phyloP scores from a whole-genome alignment of 2,797 vertebrate genomes.

The Epinephelus malabaricus region DNA sequence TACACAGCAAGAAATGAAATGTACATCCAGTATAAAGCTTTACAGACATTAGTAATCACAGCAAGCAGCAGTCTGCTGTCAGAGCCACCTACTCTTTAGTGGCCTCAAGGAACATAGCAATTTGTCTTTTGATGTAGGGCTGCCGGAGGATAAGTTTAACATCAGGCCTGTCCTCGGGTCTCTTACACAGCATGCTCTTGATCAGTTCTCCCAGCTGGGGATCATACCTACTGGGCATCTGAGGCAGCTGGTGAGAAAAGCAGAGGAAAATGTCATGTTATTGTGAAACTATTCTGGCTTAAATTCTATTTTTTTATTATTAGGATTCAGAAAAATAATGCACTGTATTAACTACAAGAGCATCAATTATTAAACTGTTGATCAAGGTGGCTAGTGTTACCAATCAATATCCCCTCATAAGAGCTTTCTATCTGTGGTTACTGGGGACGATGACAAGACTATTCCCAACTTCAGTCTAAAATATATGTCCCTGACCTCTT shows the following conservation, averaged over 20 bases:
- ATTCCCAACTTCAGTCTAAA: background rate
- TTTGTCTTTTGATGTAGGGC: conserved; percentile 94
- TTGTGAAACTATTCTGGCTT: background rate
- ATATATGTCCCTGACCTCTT: background rate
- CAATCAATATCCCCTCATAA: background rate
- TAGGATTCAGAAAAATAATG: background rate
- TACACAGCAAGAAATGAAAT: background rate
- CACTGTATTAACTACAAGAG: background rate
- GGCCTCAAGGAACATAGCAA: conserved; percentile 93
- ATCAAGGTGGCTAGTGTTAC: background rate
- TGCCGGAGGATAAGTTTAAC: conserved; percentile 94
- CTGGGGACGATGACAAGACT: background rate
- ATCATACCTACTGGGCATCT: conserved; percentile 96
- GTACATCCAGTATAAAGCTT: background rate
- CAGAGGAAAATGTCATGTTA: conserved; percentile 21
- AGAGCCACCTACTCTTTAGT: conserved; percentile 91
- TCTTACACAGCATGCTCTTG: conserved; percentile 94
- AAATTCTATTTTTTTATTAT: conserved; percentile 1
- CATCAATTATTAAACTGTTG: background rate
- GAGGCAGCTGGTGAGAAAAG: conserved; percentile 88
- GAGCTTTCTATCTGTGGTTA: background rate
- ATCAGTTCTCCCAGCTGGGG: conserved; percentile 93
- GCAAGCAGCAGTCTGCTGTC: background rate
- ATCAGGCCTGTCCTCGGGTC: conserved; percentile 94
- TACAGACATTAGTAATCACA: background rate